These are phyloP conservation scores for Microtus oregoni DNA, from an alignment of 2,113 vertebrate genomes.

Conservation along the genomic window DNA sequence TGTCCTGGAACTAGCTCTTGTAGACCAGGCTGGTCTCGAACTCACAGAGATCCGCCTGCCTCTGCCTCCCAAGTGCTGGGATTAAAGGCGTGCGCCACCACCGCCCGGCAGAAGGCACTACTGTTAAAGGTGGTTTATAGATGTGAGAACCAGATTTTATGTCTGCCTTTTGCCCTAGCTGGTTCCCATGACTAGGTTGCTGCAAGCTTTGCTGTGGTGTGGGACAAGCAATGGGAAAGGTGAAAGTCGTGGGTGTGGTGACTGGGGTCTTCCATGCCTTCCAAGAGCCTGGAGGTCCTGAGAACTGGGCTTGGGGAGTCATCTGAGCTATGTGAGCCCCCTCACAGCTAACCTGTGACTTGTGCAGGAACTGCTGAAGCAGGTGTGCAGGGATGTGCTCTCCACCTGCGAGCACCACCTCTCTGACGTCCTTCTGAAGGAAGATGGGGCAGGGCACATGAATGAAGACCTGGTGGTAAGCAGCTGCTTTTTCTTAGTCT, in stretches of 20 bases:
- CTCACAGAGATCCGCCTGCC: too few species aligned
- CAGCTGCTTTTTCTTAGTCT: background rate
- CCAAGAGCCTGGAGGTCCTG: background rate
- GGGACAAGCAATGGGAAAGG: background rate
- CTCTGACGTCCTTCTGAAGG: constrained; percentile 89
- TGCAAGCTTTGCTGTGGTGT: background rate
- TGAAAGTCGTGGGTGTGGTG: background rate
- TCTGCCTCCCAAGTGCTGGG: too few species aligned
- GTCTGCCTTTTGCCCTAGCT: background rate
- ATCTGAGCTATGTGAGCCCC: background rate
- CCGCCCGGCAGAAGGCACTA: background rate
- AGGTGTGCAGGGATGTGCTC: constrained; percentile 92
- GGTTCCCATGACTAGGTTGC: background rate
- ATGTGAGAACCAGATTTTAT: background rate
- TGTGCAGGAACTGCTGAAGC: constrained; percentile 87
- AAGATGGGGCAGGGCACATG: constrained; percentile 87
- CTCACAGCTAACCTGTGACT: constrained; percentile 25
- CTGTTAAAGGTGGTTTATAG: background rate
- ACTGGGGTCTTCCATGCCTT: background rate
- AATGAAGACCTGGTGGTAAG: constrained; percentile 93
- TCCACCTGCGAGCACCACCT: constrained; percentile 89
- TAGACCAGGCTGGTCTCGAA: too few species aligned
- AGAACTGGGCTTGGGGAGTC: background rate
- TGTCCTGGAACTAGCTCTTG: too few species aligned
- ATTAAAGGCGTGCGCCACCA: too few species aligned